A percentile compares a stretch with the other conserved stretches of the same genome.
Evolutionary conservation across 1,140 invertebrate genomes (phyloP).

Genomic region (Lasioglossum albipes): DNA sequence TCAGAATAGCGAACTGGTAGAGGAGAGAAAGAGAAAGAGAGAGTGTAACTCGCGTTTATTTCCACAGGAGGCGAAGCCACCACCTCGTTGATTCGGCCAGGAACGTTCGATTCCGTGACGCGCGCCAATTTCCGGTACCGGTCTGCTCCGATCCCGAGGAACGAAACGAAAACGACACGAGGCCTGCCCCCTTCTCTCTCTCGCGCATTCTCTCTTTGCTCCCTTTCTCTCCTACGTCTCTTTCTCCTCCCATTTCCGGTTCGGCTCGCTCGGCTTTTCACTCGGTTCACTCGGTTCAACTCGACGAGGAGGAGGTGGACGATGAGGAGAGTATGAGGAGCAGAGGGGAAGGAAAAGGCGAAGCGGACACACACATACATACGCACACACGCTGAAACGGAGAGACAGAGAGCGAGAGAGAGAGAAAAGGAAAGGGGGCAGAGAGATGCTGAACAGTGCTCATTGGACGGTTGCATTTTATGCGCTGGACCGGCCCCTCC

Average conservation of each 20-base stretch:
- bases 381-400: background rate
- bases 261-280: background rate
- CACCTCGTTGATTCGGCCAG: conserved; percentile 26
- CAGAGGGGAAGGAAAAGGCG: conserved; percentile 35
- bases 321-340: conserved; percentile 34
- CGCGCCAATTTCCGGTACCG: conserved; percentile 55
- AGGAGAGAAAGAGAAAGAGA: background rate
- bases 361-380: conserved; percentile 31
- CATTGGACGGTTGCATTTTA: conserved; percentile 74
- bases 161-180: conserved; percentile 45
- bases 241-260: background rate
- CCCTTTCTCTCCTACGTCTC: background rate
- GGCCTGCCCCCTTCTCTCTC: background rate
- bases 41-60: conserved; percentile 10
- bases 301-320: background rate
- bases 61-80: background rate
- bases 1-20: conserved; percentile 10
- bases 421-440: conserved; percentile 58
- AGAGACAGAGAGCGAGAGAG: conserved; percentile 53
- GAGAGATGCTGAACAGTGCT: conserved; percentile 64
- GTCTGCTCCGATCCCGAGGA: conserved; percentile 32
- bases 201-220: background rate
- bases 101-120: conserved; percentile 37
- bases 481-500: conserved; percentile 69
- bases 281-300: conserved; percentile 8